Conservation (phyloP, 1,140 invertebrate genomes). For the Proctacanthus coquilletti region DNA sequence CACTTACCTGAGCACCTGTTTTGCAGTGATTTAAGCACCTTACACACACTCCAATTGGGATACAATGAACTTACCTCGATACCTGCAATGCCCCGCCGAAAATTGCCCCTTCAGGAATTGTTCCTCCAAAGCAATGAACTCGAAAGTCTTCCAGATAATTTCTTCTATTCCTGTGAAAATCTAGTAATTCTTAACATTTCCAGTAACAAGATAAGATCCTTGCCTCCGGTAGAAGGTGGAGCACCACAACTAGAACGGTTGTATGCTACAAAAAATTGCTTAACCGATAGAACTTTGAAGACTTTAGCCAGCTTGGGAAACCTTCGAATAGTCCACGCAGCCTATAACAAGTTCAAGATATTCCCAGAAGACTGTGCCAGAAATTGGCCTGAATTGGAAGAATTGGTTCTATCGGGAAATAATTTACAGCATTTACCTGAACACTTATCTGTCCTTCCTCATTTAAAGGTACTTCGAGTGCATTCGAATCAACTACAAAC, state of each 20-base stretch:
- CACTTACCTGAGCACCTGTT: slow-evolving; percentile 54
- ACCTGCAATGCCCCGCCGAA: slow-evolving; percentile 47
- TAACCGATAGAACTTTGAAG: slow-evolving; percentile 54
- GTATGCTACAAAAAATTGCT: slow-evolving; percentile 59
- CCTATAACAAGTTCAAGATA: slow-evolving; percentile 59
- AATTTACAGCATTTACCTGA: slow-evolving; percentile 59
- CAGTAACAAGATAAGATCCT: slow-evolving; percentile 54
- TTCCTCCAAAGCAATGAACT: slow-evolving; percentile 64
- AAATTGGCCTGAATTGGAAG: slow-evolving; percentile 62
- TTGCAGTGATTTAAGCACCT: slow-evolving; percentile 48
- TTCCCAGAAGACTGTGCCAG: slow-evolving; percentile 58
- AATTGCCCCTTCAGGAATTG: slow-evolving; percentile 49
- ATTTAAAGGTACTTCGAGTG: slow-evolving; percentile 57
- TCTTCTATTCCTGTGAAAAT: slow-evolving; percentile 54
- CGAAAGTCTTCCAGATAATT: slow-evolving; percentile 52
- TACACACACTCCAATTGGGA: slow-evolving; percentile 54
- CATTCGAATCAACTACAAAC: slow-evolving; percentile 64
- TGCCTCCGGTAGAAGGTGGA: slow-evolving; percentile 42
- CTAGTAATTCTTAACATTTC: slow-evolving; percentile 58
- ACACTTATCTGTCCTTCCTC: slow-evolving; percentile 50
- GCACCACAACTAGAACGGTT: slow-evolving; percentile 49
- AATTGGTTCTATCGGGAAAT: slow-evolving; percentile 69
- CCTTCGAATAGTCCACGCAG: slow-evolving; percentile 54
- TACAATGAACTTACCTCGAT: slow-evolving; percentile 59
- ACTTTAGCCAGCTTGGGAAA: slow-evolving; percentile 46